Conservation (phyloP, 2,888 invertebrate genomes). For the Oxyscelio sp. region DNA sequence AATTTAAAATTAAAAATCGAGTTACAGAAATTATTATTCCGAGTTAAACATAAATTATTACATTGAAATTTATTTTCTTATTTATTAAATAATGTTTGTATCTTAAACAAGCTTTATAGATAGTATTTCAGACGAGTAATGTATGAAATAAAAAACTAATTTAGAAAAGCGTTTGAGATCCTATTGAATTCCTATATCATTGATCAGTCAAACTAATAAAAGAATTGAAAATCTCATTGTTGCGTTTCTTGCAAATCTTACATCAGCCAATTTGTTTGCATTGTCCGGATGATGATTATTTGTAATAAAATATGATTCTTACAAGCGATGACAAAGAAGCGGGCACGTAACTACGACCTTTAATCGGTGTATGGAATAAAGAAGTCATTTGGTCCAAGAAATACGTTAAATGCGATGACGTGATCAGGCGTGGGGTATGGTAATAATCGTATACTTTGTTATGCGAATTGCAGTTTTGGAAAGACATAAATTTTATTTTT, state of each 20-base stretch:
- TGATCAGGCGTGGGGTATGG: constrained; percentile 37
- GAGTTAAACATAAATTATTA: no score
- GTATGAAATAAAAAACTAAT: no score
- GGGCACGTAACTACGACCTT: constrained; percentile 48
- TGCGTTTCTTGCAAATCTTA: constrained; percentile 11
- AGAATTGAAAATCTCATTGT: background rate
- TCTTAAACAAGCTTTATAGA: no score
- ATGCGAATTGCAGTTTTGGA: background rate
- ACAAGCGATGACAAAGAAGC: constrained; percentile 29
- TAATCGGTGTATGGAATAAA: constrained; percentile 49
- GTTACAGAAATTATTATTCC: no score
- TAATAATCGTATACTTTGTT: constrained; percentile 23
- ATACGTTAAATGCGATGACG: constrained; percentile 42
- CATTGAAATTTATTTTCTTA: no score
- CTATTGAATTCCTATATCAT: background rate
- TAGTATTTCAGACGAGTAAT: no score
- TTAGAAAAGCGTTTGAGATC: no score
- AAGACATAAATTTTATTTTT: no score
- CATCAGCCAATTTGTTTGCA: constrained; percentile 30
- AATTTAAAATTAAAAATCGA: no score
- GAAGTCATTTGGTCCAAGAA: constrained; percentile 40
- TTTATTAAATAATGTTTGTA: no score
- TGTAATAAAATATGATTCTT: constrained; percentile 39
- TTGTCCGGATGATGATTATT: constrained; percentile 31
- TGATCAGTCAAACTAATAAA: background rate